Evolutionary conservation across 2,888 invertebrate species (phyloP), one percentile per base, ranked within the genome.

Genomic region (Cantharis lateralis): DNA sequence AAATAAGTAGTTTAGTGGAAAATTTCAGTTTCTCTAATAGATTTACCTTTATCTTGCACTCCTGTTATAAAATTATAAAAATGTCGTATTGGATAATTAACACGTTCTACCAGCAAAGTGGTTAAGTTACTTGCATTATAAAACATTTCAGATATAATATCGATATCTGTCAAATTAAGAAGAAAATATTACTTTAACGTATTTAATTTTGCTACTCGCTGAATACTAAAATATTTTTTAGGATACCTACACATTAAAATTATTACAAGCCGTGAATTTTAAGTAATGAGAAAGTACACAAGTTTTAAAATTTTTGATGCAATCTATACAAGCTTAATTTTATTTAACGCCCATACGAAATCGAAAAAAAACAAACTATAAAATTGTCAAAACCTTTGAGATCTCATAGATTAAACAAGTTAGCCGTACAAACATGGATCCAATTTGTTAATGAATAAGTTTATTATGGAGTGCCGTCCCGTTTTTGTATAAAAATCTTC

Each of bases 361-460:
- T 48, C 48, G 48, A 48, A 48, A 48, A 48, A 24, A 32, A 48
- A n/a, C n/a, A 48, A 48, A 48, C 48, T 48, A 48, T 48, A 48
- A 48, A 48, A 48, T 48, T 7, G 48, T 48, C 48, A 48, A 48
- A 79, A 78, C 79, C 78, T 78, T 75, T 78, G 66, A 80, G 83
- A 84, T 83, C 82, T 81, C 80, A 81, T 79, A 82, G 83, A 85
- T 84, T 83, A 82, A 81, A 80, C 82, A 82, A 82, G 83, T 83
- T 75, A 83, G 83, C 80, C 79, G 79, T 48, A 72, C 72, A 72
- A 80, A 85, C 86, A 86, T 82, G 84, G 83, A 81, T 84, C 84
- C 85, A 84, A 85, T 86, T 86, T 86, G 85, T 86, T 85, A 85
- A 85, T 85, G 86, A 85, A 85, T 48, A 48, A 48, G 48, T 48